Evolutionary conservation across 2,888 invertebrate species (phyloP).

Genomic region (Vannuccia rotundouncinata): DNA sequence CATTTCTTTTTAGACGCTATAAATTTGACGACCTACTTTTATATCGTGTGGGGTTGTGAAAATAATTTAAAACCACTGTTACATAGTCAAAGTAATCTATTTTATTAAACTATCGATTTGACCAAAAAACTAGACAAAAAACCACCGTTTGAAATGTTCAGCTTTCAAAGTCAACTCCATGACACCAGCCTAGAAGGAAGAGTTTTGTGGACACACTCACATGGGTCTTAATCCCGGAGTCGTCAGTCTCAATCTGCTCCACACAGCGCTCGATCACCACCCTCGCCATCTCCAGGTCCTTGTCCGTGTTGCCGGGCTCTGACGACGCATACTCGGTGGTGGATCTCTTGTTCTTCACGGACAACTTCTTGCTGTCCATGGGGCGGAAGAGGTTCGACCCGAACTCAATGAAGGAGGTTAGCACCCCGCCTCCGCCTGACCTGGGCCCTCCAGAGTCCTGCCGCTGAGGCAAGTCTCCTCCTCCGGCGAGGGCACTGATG

Average conservation of each 20-base stretch:
- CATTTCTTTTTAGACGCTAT: too few relatives aligned
- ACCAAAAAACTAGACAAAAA: too few relatives aligned
- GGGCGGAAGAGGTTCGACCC: conserved; percentile 38
- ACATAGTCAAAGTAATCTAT: too few relatives aligned
- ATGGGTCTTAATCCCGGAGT: conserved; percentile 1
- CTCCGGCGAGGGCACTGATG: background rate
- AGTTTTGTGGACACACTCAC: too few relatives aligned
- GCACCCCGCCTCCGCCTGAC: conserved; percentile 5
- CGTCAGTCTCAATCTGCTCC: conserved; percentile 4
- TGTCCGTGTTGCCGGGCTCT: background rate
- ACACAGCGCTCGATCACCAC: conserved; percentile 5
- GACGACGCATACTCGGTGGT: conserved; percentile 2
- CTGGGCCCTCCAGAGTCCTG: background rate
- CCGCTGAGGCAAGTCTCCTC: background rate
- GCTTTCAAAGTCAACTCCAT: too few relatives aligned
- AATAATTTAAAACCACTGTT: too few relatives aligned
- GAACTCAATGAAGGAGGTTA: conserved; percentile 37
- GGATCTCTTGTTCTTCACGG: conserved; percentile 9
- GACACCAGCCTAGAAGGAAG: too few relatives aligned
- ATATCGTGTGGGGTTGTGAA: too few relatives aligned
- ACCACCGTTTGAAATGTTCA: too few relatives aligned
- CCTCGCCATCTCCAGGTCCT: background rate
- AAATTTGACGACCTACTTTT: too few relatives aligned
- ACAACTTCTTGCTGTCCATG: background rate
- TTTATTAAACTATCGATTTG: too few relatives aligned